Conservation (phyloP, 2,113 vertebrate species). For the Sceloporus tristichus region DNA sequence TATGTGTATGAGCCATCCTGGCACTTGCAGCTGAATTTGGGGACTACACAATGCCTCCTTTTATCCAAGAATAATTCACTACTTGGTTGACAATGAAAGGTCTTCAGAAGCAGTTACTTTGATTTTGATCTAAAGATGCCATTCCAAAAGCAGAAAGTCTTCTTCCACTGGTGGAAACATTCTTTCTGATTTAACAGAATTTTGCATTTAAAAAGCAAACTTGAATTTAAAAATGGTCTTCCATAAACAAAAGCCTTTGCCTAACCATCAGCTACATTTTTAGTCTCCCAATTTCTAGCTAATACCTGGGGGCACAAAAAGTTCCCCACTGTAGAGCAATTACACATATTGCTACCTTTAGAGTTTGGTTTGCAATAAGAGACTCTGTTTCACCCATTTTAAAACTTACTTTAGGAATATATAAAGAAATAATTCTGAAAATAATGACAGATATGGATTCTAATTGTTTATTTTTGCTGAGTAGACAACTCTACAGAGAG, state of each 20-base stretch:
- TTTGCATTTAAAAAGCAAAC: background rate
- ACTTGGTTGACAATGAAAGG: background rate
- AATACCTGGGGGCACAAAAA: background rate
- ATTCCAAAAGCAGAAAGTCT: background rate
- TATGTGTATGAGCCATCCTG: background rate
- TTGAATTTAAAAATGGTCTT: background rate
- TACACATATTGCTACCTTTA: background rate
- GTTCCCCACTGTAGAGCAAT: background rate
- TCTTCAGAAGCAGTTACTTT: slow-evolving; percentile 1
- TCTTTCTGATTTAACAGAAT: background rate
- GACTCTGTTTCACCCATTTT: background rate
- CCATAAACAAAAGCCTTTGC: background rate
- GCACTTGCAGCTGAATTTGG: background rate
- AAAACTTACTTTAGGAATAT: background rate
- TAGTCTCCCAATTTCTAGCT: background rate
- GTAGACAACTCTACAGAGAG: too few species aligned
- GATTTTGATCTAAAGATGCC: too few species aligned
- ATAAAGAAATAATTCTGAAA: background rate
- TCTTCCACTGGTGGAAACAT: background rate
- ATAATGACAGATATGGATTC: background rate
- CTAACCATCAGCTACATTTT: background rate
- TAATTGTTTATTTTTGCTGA: too few species aligned
- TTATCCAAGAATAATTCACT: background rate
- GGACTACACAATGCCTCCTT: background rate
- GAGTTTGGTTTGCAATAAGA: background rate